Evolutionary conservation across 1,140 invertebrate genomes (phyloP), one percentile per base, ranked within the genome.

Genomic region (Caenorhabditis tropicalis): DNA sequence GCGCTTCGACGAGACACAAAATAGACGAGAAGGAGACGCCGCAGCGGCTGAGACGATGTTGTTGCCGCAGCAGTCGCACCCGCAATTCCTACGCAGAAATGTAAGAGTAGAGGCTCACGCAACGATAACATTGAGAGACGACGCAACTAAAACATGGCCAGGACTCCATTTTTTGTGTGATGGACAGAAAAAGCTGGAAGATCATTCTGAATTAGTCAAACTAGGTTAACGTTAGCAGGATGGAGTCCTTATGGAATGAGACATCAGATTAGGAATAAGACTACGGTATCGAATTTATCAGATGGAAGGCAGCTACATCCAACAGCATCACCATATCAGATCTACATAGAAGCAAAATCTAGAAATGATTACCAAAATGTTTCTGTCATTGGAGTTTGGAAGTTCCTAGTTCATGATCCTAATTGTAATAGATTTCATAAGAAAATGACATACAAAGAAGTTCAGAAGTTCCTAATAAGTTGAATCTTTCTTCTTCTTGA

Each of bases 81-180:
- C n/a, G 58, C 31, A 65, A 65, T 65, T 27, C n/a, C 31, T 36
- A 27, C 58, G n/a, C 31, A 36, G n/a, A n/a, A n/a, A n/a, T n/a
- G 49, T n/a, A 51, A n/a, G 49, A 51, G 49, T n/a, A 19, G 16
- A 16, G 49, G 49, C 58, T 58, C 53, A 58, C 53, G 53, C 53
- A 58, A 58, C 58, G 58, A 65, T 65, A 65, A 36, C 58, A 65
- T 31, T 43, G 58, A 65, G 31, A 65, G 10, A 36, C 12, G 56
- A 31, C 21, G 58, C 16, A 65, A 65, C 49, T 51, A 51, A 51
- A 16, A 51, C 49, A 51, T n/a, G 49, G n/a, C 15, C n/a, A n/a
- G 49, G n/a, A n/a, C 49, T 19, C 49, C 49, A 16, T 16, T 51
- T 51, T 51, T 51, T 51, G 15, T 19, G 12, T n/a, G 49, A n/a